Conservation (phyloP, 2,888 invertebrate genomes). For the Notodonta dromedarius region DNA sequence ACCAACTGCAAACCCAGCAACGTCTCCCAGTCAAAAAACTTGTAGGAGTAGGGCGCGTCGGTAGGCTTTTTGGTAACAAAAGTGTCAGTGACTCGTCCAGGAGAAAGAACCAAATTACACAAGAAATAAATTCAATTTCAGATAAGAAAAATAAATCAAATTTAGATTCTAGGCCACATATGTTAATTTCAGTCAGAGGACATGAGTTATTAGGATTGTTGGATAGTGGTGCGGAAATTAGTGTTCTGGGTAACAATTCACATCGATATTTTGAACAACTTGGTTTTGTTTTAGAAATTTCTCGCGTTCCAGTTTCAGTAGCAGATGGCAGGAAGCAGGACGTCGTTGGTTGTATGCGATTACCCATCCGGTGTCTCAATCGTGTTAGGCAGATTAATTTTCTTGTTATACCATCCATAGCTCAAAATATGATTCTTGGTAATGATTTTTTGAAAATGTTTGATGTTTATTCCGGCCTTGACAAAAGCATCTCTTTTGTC, state of each 20-base stretch:
- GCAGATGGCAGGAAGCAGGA: neutral
- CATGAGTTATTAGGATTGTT: neutral
- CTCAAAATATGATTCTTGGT: no score
- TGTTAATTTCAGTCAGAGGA: neutral
- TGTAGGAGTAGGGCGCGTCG: neutral
- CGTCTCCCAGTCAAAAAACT: neutral
- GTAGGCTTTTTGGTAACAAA: neutral
- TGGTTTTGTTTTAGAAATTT: neutral
- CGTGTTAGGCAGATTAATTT: no score
- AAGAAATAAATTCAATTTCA: no score
- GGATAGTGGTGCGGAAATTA: neutral
- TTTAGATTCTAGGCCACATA: neutral
- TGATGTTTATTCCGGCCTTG: no score
- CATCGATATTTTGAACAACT: neutral
- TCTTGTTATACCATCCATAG: no score
- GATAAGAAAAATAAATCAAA: no score
- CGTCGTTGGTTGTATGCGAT: neutral
- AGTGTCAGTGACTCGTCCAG: neutral
- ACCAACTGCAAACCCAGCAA: neutral
- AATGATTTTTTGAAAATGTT: no score
- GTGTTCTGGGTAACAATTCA: neutral
- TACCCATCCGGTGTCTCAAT: no score
- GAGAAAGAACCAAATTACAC: neutral
- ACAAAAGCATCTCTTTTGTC: no score
- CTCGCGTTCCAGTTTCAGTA: neutral